phyloP scores from a whole-genome alignment of 2,888 invertebrate genomes.

The Phytoseiulus persimilis region DNA sequence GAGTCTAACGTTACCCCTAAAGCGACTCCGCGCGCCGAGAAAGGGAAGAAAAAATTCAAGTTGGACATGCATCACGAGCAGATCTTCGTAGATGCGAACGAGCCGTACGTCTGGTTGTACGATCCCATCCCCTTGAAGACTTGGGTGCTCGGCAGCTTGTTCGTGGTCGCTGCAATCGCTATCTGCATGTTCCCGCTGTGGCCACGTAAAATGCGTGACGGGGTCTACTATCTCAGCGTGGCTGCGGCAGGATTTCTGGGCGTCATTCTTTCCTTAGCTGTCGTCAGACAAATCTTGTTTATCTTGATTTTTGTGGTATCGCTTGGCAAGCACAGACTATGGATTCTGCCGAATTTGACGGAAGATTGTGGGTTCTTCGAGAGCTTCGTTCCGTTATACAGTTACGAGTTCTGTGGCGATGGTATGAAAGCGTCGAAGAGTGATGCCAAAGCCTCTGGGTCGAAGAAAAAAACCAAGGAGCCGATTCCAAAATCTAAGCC shows the following conservation, averaged over 20 bases:
- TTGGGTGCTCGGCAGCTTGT: constrained; percentile 73
- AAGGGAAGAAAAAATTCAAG: constrained; percentile 78
- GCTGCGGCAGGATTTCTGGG: constrained; percentile 90
- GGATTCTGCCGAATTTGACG: constrained; percentile 96
- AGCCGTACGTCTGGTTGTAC: constrained; percentile 89
- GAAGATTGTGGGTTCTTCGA: constrained; percentile 98
- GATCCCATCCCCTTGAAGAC: constrained; percentile 72
- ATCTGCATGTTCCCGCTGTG: constrained; percentile 98
- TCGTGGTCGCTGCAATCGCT: constrained; percentile 81
- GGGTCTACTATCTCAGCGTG: constrained; percentile 88
- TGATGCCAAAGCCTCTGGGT: background rate
- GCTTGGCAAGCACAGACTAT: constrained; percentile 81
- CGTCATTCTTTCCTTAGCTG: constrained; percentile 78
- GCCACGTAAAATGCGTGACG: constrained; percentile 70
- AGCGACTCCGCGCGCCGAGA: constrained; percentile 55
- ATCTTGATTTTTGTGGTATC: constrained; percentile 79
- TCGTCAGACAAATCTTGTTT: constrained; percentile 81
- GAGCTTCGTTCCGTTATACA: constrained; percentile 93
- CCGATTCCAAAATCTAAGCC: background rate
- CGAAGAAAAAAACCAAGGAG: background rate
- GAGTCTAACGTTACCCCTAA: constrained; percentile 47
- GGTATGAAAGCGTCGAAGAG: background rate
- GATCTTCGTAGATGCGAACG: constrained; percentile 79
- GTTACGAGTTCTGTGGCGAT: constrained; percentile 63
- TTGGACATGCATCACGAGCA: constrained; percentile 96